A percentile compares a stretch with the other conserved stretches of the same genome.
These are phyloP conservation scores for Eurytoma californica DNA, from an alignment of 2,888 invertebrate species.

Conservation along the genomic window DNA sequence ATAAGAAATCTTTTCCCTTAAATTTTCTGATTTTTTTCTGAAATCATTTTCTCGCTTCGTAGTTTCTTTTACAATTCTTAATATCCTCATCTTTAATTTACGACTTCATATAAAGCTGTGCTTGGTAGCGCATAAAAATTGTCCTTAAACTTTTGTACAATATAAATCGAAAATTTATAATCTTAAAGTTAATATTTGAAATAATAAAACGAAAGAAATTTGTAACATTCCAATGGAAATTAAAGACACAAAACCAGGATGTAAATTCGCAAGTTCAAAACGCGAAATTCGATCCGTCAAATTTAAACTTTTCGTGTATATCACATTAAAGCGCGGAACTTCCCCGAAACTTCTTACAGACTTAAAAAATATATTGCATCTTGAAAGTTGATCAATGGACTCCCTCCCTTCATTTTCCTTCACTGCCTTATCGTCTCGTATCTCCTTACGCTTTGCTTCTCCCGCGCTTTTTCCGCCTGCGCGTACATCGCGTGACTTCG, in stretches of 20 bases:
- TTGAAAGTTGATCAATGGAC: slow-evolving; percentile 33
- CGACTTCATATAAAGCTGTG: slow-evolving; percentile 13
- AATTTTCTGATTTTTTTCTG: slow-evolving; percentile 33
- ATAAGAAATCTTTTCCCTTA: slow-evolving; percentile 30
- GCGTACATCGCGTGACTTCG: slow-evolving; percentile 5
- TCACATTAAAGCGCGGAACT: slow-evolving; percentile 13
- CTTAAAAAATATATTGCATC: slow-evolving; percentile 15
- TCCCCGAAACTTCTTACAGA: neutral
- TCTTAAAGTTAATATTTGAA: too few relatives aligned
- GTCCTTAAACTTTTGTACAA: too few relatives aligned
- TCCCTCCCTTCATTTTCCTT: slow-evolving; percentile 2
- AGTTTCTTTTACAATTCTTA: slow-evolving; percentile 25
- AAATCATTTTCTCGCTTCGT: slow-evolving; percentile 28
- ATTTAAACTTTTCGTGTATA: slow-evolving; percentile 1
- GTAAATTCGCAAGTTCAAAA: too few relatives aligned
- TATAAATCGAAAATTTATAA: too few relatives aligned
- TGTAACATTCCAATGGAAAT: too few relatives aligned
- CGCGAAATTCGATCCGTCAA: neutral
- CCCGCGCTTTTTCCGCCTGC: neutral
- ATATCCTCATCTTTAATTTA: slow-evolving; percentile 40
- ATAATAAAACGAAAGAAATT: too few relatives aligned
- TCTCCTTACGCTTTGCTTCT: slow-evolving; percentile 21
- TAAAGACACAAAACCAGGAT: too few relatives aligned
- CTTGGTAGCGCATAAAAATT: too few relatives aligned
- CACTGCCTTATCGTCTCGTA: slow-evolving; percentile 12